Conservation (phyloP, 2,797 vertebrate species). For the Eulemur mongoz region DNA sequence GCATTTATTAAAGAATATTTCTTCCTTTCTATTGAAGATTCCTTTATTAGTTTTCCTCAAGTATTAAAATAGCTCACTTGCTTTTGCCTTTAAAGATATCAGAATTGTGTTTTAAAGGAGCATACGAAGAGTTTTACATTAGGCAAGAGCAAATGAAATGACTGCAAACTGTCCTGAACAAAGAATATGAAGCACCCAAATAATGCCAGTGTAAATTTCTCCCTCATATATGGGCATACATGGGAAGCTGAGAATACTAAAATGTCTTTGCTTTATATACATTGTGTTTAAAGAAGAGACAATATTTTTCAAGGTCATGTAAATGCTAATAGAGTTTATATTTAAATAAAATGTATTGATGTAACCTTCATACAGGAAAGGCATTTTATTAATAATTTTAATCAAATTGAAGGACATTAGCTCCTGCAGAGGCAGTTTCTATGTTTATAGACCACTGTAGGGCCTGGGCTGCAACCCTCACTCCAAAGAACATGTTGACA, state of each 20-base stretch:
- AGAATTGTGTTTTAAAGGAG: constrained; percentile 25
- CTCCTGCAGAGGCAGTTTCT: not conserved
- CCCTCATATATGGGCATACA: not conserved
- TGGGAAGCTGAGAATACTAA: not conserved
- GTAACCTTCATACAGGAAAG: not conserved
- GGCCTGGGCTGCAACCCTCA: accelerated
- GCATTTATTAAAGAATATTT: constrained; percentile 2
- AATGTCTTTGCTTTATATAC: not conserved
- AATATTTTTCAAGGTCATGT: not conserved
- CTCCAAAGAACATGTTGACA: not conserved
- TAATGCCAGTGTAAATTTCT: not conserved
- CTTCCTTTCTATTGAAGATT: not conserved
- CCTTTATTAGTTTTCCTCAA: not conserved
- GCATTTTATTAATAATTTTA: not conserved
- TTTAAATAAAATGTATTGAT: constrained; percentile 13
- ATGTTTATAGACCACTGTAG: not conserved
- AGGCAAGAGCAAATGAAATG: not conserved
- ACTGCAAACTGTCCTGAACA: not conserved
- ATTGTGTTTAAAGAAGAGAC: not conserved
- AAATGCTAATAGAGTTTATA: not conserved
- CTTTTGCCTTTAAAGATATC: not conserved
- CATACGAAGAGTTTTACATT: not conserved
- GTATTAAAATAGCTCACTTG: constrained; percentile 3
- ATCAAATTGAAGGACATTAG: not conserved
- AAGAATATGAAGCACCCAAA: not conserved